Base-by-base conservation (phyloP, 2,888 invertebrate species). In the Punctoribates punctum region DNA sequence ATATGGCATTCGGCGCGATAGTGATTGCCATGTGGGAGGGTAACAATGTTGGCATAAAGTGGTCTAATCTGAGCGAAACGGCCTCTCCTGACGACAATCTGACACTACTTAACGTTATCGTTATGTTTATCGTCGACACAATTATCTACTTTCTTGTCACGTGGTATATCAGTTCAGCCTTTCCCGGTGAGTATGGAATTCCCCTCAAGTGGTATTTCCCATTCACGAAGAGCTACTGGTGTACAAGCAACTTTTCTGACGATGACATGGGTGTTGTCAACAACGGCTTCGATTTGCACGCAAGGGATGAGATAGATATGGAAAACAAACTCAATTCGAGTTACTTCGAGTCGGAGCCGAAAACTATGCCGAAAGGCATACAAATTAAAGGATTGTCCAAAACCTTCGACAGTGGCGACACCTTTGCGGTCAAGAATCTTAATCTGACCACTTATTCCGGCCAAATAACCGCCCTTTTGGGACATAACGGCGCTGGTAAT, bases 401-500 rank as follows among this genome's bases (percentile, higher is more conserved):
- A 85, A 84, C 86, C 62, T 77, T 65, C 29, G 60, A 60, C 73
- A 62, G 73, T 38, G 78, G 76, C 70, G 74, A 60, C 3, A 87
- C 82, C 81, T 82, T 85, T 34, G 91, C 88, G 0, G 90, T 91
- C 0, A 86, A 89, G n/a, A 17, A 75, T 67, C 84, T 94, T 73
- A 88, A 88, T n/a, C 81, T 94, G 78, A 91, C 90, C 78, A 90
- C 94, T 82, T 91, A 90, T 81, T 88, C 89, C 81, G 91, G 91
- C 0, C 91, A 93, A 84, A 93, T 95, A 65, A 94, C 93, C 0
- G 91, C 91, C 1, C 85, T 95, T 27, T 85, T 96, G 20, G 96
- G 96, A 0, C 93, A 93, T 83, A 93, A 93, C 83, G 93, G 93
- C 11, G 93, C 92, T 1, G 93, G 88, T 95, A 91, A 82, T 89